Evolutionary conservation across 2,113 vertebrate species (phyloP), one percentile per base, ranked within the genome.

Genomic region (Ictalurus punctatus): DNA sequence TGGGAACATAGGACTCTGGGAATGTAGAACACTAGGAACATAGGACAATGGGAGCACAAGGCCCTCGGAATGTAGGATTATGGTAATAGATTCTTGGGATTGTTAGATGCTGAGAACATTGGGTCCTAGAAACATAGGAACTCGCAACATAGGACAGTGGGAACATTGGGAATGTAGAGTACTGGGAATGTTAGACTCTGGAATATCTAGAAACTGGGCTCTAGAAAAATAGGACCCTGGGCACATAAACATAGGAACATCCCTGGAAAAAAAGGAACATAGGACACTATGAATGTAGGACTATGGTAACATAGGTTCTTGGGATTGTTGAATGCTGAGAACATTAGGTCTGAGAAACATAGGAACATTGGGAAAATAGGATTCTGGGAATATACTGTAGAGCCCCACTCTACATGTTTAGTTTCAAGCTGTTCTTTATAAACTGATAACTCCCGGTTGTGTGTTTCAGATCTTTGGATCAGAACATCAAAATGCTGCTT

Each of bases 401-500:
- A 80, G 13, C 0, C 48, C 17, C 27, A 54, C 48, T 54, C n/a
- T 16, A 52, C 8, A 4, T 6, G 44, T 76, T 37, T 37, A 12
- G 37, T 6, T 16, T n/a, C 14, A 23, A n/a, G 12, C 4, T 14
- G 10, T 79, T 52, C 10, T 79, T 79, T 52, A 52, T 25, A 79
- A 76, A 48, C 37, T 21, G 67, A 44, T 25, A 78, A 16, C 78
- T 80, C 6, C 17, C 30, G 78, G 78, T 80, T 30, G 27, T 56
- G 27, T 56, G 78, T 56, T 80, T 52, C 52, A 30, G 80, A 58
- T n/a, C 54, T 37, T 58, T 82, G 54, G 79, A 82, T 30, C 30
- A 83, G 30, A 61, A 83, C 21, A 37, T 83, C 30, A 61, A 59
- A 83, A 83, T 61, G 80, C 56, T 14, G 19, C 81, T 83, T 83